These are phyloP conservation scores for Calycopis cecrops DNA, from an alignment of 1,140 invertebrate species.

Conservation along the genomic window DNA sequence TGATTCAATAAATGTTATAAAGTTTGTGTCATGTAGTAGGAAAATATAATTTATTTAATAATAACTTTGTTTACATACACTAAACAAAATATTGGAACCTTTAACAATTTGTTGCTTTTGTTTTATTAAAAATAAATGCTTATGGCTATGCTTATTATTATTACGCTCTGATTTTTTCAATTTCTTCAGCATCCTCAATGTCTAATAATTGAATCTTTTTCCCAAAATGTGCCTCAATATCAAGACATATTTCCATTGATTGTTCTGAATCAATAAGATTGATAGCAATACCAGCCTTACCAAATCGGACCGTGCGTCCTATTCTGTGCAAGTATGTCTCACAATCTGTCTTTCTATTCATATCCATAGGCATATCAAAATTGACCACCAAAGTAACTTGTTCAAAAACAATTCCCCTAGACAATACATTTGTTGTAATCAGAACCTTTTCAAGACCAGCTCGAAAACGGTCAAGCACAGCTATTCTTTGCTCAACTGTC, in stretches of 20 bases:
- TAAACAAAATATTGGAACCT: too few species aligned
- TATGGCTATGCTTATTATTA: background rate
- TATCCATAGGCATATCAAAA: slow-evolving; percentile 95
- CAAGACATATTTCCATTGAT: slow-evolving; percentile 82
- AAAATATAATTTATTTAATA: too few species aligned
- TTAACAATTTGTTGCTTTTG: too few species aligned
- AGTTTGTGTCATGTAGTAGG: too few species aligned
- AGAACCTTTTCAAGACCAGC: slow-evolving; percentile 95
- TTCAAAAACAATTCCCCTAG: slow-evolving; percentile 97
- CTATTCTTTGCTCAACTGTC: slow-evolving; percentile 93
- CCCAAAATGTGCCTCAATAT: slow-evolving; percentile 94
- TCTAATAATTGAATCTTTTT: slow-evolving; percentile 89
- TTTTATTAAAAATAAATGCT: too few species aligned
- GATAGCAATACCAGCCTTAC: slow-evolving; percentile 96
- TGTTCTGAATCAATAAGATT: slow-evolving; percentile 90
- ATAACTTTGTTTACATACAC: too few species aligned
- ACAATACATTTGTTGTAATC: slow-evolving; percentile 98
- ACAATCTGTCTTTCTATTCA: slow-evolving; percentile 88
- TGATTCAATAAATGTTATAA: too few species aligned
- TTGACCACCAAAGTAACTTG: slow-evolving; percentile 99
- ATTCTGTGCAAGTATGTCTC: slow-evolving; percentile 99
- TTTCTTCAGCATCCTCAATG: slow-evolving; percentile 92
- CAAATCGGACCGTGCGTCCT: slow-evolving; percentile 96
- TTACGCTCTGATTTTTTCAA: slow-evolving; percentile 89
- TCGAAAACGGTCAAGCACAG: slow-evolving; percentile 94